These are phyloP conservation scores for Chaetodon trifascialis DNA, from an alignment of 2,113 vertebrate species.

Conservation along the genomic window DNA sequence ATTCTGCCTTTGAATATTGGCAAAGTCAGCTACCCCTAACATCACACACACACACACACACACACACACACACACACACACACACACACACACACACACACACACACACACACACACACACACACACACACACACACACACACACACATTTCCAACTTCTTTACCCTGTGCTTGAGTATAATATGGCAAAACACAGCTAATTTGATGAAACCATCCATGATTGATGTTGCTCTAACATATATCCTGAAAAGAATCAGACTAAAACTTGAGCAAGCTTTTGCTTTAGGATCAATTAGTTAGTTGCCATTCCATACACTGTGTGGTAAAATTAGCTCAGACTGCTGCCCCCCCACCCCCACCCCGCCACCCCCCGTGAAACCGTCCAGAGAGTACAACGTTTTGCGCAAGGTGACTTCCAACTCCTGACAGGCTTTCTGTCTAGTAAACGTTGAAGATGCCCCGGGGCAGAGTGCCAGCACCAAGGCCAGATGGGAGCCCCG, in stretches of 20 bases:
- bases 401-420: slow-evolving; percentile 76
- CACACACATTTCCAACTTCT: background rate
- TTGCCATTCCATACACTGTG: slow-evolving; percentile 4
- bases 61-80: too few species aligned
- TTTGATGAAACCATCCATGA: background rate
- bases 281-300: slow-evolving; percentile 25
- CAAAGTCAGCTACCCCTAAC: background rate
- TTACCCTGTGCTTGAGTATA: background rate
- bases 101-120: too few species aligned
- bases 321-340: slow-evolving; percentile 31
- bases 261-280: slow-evolving; percentile 1
- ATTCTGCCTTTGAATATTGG: too few species aligned
- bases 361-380: slow-evolving; percentile 35
- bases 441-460: slow-evolving; percentile 71
- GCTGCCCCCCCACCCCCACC: background rate
- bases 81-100: too few species aligned
- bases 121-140: too few species aligned
- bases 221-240: background rate
- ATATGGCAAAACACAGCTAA: background rate
- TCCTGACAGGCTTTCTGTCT: slow-evolving; percentile 74
- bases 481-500: slow-evolving; percentile 79
- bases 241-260: slow-evolving; percentile 1
- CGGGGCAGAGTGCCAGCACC: slow-evolving; percentile 73
- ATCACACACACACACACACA: background rate
- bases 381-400: slow-evolving; percentile 64